These are phyloP conservation scores for Allobates femoralis DNA, from an alignment of 2,797 vertebrate species.

Conservation along the genomic window DNA sequence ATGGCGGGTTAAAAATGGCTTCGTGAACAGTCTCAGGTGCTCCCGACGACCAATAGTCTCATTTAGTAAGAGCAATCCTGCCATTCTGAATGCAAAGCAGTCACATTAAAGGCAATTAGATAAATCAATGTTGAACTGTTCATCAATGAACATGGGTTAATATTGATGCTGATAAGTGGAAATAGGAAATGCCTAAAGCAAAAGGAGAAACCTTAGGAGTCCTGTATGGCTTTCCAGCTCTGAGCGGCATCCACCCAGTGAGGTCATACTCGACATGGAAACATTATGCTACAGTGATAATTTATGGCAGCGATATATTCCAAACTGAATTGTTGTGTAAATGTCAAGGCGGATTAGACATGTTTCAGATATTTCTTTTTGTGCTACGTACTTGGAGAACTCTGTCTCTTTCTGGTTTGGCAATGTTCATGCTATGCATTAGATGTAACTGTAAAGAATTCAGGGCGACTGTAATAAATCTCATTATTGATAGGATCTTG, in stretches of 20 bases:
- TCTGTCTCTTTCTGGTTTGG: neutral
- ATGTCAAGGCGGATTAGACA: slow-evolving; percentile 15
- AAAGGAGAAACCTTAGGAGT: neutral
- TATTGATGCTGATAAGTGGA: slow-evolving; percentile 28
- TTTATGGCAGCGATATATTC: slow-evolving; percentile 31
- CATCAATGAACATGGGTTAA: slow-evolving; percentile 19
- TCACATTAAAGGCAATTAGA: slow-evolving; percentile 16
- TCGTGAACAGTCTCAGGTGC: neutral
- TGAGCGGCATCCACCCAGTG: slow-evolving; percentile 12
- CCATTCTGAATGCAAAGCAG: neutral
- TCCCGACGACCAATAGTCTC: neutral
- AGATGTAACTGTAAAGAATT: neutral
- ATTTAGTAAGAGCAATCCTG: neutral
- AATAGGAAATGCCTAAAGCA: neutral
- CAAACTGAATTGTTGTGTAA: slow-evolving; percentile 39
- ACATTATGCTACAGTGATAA: neutral
- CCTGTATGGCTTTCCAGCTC: neutral
- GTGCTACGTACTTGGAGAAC: slow-evolving; percentile 15
- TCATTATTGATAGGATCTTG: neutral
- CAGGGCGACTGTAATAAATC: neutral
- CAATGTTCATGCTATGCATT: neutral
- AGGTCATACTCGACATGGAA: slow-evolving; percentile 15
- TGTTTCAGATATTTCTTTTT: slow-evolving; percentile 31
- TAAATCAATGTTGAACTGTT: slow-evolving; percentile 23
- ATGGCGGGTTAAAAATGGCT: neutral